phyloP scores from a whole-genome alignment of 2,113 vertebrate species.

The Garra rufa region DNA sequence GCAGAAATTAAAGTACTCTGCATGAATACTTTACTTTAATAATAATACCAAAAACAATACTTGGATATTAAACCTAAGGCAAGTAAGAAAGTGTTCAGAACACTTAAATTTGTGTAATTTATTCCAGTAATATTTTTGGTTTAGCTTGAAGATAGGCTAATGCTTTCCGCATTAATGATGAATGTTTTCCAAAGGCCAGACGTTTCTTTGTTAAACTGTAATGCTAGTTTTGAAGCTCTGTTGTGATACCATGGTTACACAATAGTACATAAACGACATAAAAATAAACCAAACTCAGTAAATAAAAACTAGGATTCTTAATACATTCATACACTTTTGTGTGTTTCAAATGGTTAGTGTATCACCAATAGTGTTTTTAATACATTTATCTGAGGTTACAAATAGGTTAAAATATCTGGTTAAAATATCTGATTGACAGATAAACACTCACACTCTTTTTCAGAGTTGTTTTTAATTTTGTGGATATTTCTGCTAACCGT shows the following conservation, averaged over 20 bases:
- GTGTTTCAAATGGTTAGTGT: not conserved
- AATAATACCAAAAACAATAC: not conserved
- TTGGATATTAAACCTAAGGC: not conserved
- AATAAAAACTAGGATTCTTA: not conserved
- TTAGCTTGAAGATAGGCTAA: not conserved
- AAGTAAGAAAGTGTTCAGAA: not conserved
- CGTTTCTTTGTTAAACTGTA: not conserved
- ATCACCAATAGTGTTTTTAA: not conserved
- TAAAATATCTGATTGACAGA: not conserved
- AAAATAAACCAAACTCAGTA: not conserved
- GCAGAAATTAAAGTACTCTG: not conserved
- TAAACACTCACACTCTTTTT: not conserved
- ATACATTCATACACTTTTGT: not conserved
- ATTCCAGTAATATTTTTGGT: not conserved
- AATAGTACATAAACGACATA: not conserved
- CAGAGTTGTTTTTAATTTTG: not conserved
- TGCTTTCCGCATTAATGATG: not conserved
- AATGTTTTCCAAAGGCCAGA: not conserved
- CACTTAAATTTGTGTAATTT: not conserved
- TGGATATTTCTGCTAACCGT: too few relatives aligned
- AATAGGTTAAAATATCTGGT: not conserved
- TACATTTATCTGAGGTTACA: not conserved
- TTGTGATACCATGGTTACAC: not conserved
- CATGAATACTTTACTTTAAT: not conserved
- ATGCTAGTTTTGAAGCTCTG: not conserved